These are phyloP conservation scores for Papilio dardanus DNA, from an alignment of 1,140 invertebrate genomes.

Conservation along the genomic window DNA sequence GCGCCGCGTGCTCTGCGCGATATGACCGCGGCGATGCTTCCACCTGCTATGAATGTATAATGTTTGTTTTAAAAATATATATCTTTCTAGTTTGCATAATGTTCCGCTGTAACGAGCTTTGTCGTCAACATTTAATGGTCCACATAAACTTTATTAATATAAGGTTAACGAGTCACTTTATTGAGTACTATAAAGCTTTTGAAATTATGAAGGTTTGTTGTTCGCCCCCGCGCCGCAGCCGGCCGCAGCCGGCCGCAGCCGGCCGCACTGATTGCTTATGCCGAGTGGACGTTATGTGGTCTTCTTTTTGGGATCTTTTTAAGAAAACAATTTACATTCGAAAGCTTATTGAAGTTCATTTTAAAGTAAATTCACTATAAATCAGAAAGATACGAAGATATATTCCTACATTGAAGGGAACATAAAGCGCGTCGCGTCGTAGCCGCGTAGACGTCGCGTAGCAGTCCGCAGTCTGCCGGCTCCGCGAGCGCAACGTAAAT, in stretches of 20 bases:
- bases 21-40: neutral
- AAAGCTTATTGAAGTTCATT: neutral
- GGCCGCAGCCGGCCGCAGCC: neutral
- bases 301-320: neutral
- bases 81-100: constrained; percentile 24
- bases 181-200: constrained; percentile 18
- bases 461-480: neutral
- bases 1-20: neutral
- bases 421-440: neutral
- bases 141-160: constrained; percentile 21
- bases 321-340: neutral
- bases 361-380: neutral
- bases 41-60: constrained; percentile 2
- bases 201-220: neutral
- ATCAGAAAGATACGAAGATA: neutral
- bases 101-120: neutral
- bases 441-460: neutral
- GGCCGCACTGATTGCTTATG: neutral
- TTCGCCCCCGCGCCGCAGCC: neutral
- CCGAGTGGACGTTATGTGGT: neutral
- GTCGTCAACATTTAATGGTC: constrained; percentile 14
- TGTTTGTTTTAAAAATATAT: neutral
- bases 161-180: constrained; percentile 14
- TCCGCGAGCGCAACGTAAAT: neutral
- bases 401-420: neutral